These are phyloP conservation scores for Uloborus diversus DNA, from an alignment of 1,140 invertebrate species.

Conservation along the genomic window DNA sequence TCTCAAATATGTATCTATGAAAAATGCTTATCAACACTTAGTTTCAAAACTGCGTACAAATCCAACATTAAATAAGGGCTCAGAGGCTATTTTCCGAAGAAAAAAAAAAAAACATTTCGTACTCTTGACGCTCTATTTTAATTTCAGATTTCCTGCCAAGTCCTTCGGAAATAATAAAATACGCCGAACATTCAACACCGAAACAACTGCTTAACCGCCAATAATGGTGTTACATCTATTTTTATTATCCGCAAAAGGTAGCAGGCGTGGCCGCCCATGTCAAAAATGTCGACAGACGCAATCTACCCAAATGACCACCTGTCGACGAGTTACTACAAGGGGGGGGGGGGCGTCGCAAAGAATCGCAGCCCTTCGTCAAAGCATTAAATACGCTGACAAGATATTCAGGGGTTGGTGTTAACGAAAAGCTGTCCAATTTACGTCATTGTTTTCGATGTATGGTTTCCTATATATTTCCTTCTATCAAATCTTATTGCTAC, in stretches of 20 bases:
- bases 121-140: background rate
- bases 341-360: background rate
- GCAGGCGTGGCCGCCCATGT: slow-evolving; percentile 23
- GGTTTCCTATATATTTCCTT: too few relatives aligned
- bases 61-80: background rate
- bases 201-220: slow-evolving; percentile 7
- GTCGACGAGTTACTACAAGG: slow-evolving; percentile 19
- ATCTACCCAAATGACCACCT: slow-evolving; percentile 47
- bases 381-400: too few relatives aligned
- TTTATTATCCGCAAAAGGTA: background rate
- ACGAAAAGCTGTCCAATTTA: too few relatives aligned
- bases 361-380: too few relatives aligned
- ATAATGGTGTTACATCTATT: background rate
- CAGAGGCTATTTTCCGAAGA: background rate
- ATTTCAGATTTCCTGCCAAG: background rate
- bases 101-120: background rate
- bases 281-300: slow-evolving; percentile 24
- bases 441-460: too few relatives aligned
- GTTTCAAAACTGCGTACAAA: too few relatives aligned
- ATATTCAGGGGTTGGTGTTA: too few relatives aligned
- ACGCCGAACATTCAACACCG: background rate
- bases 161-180: background rate
- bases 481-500: too few relatives aligned
- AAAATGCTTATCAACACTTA: too few relatives aligned
- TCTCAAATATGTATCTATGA: too few relatives aligned